Conservation (phyloP, 2,797 vertebrate genomes). For the Mallotus villosus region DNA sequence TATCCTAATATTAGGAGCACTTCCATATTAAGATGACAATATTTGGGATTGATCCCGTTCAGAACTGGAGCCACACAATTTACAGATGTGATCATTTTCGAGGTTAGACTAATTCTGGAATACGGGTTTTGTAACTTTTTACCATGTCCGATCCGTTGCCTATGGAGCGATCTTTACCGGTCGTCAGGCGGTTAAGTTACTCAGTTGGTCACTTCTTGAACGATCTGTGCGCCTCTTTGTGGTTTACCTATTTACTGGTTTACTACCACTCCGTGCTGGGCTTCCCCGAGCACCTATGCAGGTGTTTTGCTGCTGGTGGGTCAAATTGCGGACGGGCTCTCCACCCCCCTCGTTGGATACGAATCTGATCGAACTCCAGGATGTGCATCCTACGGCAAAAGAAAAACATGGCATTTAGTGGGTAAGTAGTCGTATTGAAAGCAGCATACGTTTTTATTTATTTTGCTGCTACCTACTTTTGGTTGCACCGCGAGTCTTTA, state of each 20-base stretch:
- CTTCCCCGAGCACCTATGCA: conserved; percentile 70
- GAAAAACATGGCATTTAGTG: conserved; percentile 84
- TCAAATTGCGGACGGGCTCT: conserved; percentile 81
- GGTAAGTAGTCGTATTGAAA: conserved; percentile 65
- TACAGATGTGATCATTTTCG: no score
- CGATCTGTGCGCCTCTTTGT: conserved; percentile 86
- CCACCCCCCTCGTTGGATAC: conserved; percentile 81
- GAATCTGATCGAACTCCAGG: conserved; percentile 76
- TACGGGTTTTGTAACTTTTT: not conserved
- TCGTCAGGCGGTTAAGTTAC: conserved; percentile 73
- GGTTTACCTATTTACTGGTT: conserved; percentile 87
- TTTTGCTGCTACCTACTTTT: no score
- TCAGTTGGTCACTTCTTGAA: conserved; percentile 84
- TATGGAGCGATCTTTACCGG: conserved; percentile 48
- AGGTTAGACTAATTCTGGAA: not conserved
- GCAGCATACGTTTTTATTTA: not conserved
- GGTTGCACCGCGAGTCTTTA: no score
- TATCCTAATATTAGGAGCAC: no score
- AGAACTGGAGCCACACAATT: no score
- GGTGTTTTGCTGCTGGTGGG: conserved; percentile 81
- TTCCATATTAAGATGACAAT: no score
- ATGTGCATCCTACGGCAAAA: conserved; percentile 73
- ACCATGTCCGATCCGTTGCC: conserved; percentile 41
- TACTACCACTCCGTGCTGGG: conserved; percentile 82
- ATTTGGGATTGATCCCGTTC: no score